Percentiles rank a stretch among this genome's conserved stretches.
Evolutionary conservation across 1,140 invertebrate species (phyloP).

Genomic region (Phenacoccus solenopsis): DNA sequence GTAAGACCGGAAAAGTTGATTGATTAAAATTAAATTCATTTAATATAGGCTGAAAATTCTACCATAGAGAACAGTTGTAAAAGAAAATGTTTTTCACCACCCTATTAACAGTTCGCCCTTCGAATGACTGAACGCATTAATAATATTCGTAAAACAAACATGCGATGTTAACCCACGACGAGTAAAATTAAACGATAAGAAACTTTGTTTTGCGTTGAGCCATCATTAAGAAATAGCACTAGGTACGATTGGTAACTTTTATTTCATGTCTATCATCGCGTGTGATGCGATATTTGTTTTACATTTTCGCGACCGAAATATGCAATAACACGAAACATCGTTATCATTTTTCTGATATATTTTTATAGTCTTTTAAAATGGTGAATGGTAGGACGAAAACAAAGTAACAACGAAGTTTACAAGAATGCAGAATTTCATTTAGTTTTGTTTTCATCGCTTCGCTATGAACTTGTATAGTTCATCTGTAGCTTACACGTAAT

Average conservation of each 20-base stretch:
- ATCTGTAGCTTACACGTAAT: too few species aligned
- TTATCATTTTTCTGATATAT: conserved; percentile 4
- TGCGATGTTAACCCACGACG: conserved; percentile 1
- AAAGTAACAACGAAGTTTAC: too few species aligned
- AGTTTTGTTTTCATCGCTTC: too few species aligned
- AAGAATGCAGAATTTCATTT: too few species aligned
- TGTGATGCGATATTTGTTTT: not conserved
- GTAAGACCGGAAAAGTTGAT: too few species aligned
- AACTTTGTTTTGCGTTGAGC: conserved; percentile 13
- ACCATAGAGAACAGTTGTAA: not conserved
- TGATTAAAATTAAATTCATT: not conserved
- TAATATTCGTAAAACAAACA: conserved; percentile 12
- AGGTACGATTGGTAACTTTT: conserved; percentile 13
- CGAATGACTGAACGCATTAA: not conserved
- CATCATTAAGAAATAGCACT: conserved; percentile 13
- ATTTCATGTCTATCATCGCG: conserved; percentile 16
- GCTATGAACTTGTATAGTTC: too few species aligned
- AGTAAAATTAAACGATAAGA: conserved; percentile 9
- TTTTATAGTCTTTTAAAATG: not conserved
- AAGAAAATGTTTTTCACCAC: not conserved
- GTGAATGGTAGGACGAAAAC: too few species aligned
- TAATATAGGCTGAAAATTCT: not conserved
- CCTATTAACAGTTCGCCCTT: not conserved
- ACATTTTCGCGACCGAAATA: conserved; percentile 4
- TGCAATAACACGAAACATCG: conserved; percentile 10